These are phyloP conservation scores for Diceros bicornis DNA, from an alignment of 2,797 vertebrate species.

Conservation along the genomic window DNA sequence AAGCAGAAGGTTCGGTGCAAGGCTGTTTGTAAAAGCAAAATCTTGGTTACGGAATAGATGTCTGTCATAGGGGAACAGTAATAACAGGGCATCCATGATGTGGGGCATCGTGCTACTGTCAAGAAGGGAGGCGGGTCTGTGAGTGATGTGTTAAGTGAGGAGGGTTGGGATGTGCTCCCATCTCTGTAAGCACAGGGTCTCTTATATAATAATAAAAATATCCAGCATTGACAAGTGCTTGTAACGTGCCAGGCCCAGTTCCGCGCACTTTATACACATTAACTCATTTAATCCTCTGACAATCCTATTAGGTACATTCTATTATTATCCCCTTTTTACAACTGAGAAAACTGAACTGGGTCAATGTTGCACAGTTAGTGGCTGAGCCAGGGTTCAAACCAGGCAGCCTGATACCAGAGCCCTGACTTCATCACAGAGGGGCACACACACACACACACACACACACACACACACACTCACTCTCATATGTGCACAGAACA, in stretches of 20 bases:
- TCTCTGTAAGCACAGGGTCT: neutral
- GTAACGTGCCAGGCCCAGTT: neutral
- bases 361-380: neutral
- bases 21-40: neutral
- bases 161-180: neutral
- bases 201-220: neutral
- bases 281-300: neutral
- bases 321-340: neutral
- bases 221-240: neutral
- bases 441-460: accelerated
- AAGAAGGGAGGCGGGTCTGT: neutral
- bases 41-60: neutral
- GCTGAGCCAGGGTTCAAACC: neutral
- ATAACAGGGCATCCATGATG: accelerated
- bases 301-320: neutral
- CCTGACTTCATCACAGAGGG: neutral
- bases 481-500: neutral
- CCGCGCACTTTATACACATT: neutral
- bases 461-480: neutral
- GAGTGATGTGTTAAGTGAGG: neutral
- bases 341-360: neutral
- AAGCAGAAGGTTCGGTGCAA: neutral
- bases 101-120: accelerated
- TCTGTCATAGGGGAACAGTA: neutral
- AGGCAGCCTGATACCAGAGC: neutral